Conservation (phyloP, 2,888 invertebrate species). For the Herminia tarsipennalis region DNA sequence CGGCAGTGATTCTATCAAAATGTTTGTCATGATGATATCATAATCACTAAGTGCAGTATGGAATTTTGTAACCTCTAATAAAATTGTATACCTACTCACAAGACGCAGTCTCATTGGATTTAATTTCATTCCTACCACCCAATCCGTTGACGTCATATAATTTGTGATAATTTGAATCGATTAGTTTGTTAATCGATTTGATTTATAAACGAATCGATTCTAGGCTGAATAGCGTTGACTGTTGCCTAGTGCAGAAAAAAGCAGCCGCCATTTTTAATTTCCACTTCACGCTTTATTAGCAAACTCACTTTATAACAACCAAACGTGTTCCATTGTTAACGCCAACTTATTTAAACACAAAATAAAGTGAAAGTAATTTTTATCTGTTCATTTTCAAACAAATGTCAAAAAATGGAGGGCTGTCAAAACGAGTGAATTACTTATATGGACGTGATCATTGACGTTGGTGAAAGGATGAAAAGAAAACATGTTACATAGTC, state of each 20-base stretch:
- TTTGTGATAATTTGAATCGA: too few species aligned
- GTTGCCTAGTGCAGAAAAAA: slow-evolving; percentile 8
- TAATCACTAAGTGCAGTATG: slow-evolving; percentile 21
- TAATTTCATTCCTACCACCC: too few species aligned
- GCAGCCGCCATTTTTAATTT: slow-evolving; percentile 54
- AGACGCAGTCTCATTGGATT: slow-evolving; percentile 15
- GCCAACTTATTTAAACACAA: slow-evolving; percentile 53
- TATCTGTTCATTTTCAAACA: slow-evolving; percentile 51
- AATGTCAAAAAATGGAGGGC: slow-evolving; percentile 56
- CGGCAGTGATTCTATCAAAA: slow-evolving; percentile 14
- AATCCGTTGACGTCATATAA: too few species aligned
- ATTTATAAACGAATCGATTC: slow-evolving; percentile 4
- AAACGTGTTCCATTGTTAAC: slow-evolving; percentile 64
- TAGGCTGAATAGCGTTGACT: background rate
- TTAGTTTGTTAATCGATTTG: too few species aligned
- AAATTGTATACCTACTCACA: slow-evolving; percentile 13
- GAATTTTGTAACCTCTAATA: slow-evolving; percentile 26
- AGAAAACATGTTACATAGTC: slow-evolving; percentile 27
- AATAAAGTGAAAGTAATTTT: slow-evolving; percentile 70
- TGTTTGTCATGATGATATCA: slow-evolving; percentile 31
- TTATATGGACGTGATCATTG: slow-evolving; percentile 33
- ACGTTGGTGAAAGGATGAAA: slow-evolving; percentile 46
- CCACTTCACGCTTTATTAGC: slow-evolving; percentile 63
- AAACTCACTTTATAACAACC: slow-evolving; percentile 60
- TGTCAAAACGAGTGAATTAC: slow-evolving; percentile 50